Percentiles rank a stretch among this genome's conserved stretches.
These are phyloP conservation scores for Hippocampus comes DNA, from an alignment of 2,113 vertebrate genomes.

Conservation along the genomic window DNA sequence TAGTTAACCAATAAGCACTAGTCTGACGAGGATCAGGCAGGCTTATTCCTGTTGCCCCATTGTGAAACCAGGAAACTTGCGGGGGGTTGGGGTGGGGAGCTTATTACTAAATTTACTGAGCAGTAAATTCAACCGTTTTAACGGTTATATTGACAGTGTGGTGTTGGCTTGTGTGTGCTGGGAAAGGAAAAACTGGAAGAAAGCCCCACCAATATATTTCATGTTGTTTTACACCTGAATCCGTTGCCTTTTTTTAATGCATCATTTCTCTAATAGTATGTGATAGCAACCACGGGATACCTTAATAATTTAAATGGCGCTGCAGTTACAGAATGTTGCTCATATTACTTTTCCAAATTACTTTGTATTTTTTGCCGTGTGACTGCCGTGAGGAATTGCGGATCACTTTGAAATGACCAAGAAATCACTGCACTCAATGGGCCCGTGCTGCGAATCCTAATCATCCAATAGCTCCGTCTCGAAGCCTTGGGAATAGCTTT, in stretches of 20 bases:
- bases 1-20: conserved; percentile 53
- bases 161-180: conserved; percentile 30
- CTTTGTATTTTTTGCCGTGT: conserved; percentile 28
- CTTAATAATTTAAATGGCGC: conserved; percentile 51
- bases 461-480: conserved; percentile 21
- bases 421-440: conserved; percentile 17
- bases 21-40: conserved; percentile 53
- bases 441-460: conserved; percentile 29
- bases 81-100: conserved; percentile 8
- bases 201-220: conserved; percentile 29
- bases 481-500: conserved; percentile 33
- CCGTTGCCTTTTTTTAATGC: conserved; percentile 25
- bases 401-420: conserved; percentile 38
- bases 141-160: conserved; percentile 35
- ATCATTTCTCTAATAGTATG: conserved; percentile 31
- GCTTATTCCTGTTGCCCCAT: conserved; percentile 53
- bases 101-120: conserved; percentile 44
- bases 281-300: conserved; percentile 36
- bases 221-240: conserved; percentile 21
- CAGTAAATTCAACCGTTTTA: conserved; percentile 45
- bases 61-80: conserved; percentile 53
- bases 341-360: conserved; percentile 33
- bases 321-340: conserved; percentile 24
- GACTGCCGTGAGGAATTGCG: conserved; percentile 29
- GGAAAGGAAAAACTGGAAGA: conserved; percentile 20